phyloP scores from a whole-genome alignment of 2,113 vertebrate genomes.

The Benitochromis conjunctus region DNA sequence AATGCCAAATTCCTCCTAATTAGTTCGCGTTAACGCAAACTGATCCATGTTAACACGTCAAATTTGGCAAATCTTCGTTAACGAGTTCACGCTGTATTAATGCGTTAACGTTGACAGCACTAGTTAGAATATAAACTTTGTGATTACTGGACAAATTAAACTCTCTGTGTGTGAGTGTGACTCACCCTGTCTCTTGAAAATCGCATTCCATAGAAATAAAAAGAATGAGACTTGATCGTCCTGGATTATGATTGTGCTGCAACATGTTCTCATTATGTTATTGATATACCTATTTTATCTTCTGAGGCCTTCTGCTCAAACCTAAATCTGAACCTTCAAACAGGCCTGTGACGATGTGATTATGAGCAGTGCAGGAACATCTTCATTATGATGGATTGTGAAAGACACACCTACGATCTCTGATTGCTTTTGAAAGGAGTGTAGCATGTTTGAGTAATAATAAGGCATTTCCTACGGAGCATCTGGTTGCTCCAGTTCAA shows the following conservation, averaged over 20 bases:
- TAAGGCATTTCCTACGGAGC: background rate
- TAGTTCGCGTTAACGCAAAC: too few species aligned
- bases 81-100: too few species aligned
- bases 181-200: background rate
- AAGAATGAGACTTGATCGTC: background rate
- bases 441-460: rapidly evolving
- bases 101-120: too few species aligned
- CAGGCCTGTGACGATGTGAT: background rate
- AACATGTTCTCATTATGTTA: background rate
- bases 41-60: too few species aligned
- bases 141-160: background rate
- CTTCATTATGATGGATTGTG: background rate
- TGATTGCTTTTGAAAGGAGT: background rate
- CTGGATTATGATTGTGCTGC: background rate
- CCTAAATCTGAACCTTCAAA: background rate
- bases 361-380: background rate
- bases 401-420: background rate
- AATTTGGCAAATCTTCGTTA: too few species aligned
- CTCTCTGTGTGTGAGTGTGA: background rate
- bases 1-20: too few species aligned
- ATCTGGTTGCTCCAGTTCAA: background rate
- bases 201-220: background rate
- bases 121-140: background rate
- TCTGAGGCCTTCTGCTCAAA: background rate
- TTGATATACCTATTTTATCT: background rate